Conservation (phyloP, 2,797 vertebrate genomes). For the Rhynchonycteris naso region DNA sequence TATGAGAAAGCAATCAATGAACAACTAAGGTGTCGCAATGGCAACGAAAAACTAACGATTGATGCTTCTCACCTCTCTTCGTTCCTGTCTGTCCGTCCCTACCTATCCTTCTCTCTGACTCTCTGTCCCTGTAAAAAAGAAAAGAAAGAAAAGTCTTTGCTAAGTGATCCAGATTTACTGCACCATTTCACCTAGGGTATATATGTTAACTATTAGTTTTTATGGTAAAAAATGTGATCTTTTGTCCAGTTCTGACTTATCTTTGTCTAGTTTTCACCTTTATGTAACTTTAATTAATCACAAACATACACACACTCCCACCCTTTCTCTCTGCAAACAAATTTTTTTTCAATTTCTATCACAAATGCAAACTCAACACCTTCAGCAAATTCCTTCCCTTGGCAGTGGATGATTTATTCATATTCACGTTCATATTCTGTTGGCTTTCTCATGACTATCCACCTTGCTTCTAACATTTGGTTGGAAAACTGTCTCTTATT, state of each 20-base stretch:
- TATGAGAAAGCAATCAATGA: too few species aligned
- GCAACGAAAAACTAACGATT: too few species aligned
- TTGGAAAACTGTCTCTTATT: conserved; percentile 67
- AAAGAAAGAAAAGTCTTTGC: conserved; percentile 28
- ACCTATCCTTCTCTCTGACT: too few species aligned
- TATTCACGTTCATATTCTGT: not conserved
- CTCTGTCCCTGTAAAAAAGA: too few species aligned
- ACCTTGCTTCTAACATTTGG: conserved; percentile 68
- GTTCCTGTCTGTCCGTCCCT: too few species aligned
- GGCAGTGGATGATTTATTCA: not conserved
- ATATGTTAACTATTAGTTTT: not conserved
- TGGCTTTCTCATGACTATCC: conserved; percentile 31
- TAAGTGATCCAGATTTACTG: not conserved
- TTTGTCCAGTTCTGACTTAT: not conserved
- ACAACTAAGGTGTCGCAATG: too few species aligned
- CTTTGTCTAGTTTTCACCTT: conserved; percentile 9
- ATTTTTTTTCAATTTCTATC: not conserved
- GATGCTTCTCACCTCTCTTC: too few species aligned
- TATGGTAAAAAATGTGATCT: not conserved
- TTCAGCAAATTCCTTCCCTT: not conserved
- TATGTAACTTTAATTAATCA: conserved; percentile 27
- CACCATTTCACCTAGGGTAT: not conserved
- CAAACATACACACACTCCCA: not conserved
- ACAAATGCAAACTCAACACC: not conserved
- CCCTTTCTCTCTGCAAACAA: not conserved